Conservation (phyloP, 2,797 vertebrate species). For the Tenualosa ilisha region DNA sequence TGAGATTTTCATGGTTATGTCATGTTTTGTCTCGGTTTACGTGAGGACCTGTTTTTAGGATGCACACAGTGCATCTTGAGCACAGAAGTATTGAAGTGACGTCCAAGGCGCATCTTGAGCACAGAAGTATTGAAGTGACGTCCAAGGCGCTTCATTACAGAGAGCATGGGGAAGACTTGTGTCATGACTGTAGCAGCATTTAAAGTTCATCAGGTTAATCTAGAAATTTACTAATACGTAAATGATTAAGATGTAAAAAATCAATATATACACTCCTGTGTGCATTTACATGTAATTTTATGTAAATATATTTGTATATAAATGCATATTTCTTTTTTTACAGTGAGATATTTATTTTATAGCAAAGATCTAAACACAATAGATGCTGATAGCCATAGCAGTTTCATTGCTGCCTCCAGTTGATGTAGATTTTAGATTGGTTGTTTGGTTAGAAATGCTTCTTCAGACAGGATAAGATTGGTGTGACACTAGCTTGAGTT, state of each 20-base stretch:
- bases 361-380: background rate
- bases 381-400: background rate
- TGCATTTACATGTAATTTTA: background rate
- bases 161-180: background rate
- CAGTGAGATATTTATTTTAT: background rate
- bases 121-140: background rate
- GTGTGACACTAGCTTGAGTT: background rate
- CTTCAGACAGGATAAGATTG: background rate
- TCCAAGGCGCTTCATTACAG: background rate
- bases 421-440: background rate
- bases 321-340: background rate
- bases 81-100: background rate
- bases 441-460: background rate
- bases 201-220: background rate
- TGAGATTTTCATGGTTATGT: background rate
- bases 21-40: background rate
- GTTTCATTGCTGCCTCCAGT: background rate
- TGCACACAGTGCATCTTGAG: background rate
- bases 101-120: background rate
- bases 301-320: slow-evolving; percentile 12
- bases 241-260: background rate
- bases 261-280: background rate
- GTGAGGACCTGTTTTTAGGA: background rate
- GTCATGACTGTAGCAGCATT: background rate
- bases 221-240: background rate